Evolutionary conservation across 2,888 invertebrate species (phyloP).

Genomic region (Malthinus flaveolus): DNA sequence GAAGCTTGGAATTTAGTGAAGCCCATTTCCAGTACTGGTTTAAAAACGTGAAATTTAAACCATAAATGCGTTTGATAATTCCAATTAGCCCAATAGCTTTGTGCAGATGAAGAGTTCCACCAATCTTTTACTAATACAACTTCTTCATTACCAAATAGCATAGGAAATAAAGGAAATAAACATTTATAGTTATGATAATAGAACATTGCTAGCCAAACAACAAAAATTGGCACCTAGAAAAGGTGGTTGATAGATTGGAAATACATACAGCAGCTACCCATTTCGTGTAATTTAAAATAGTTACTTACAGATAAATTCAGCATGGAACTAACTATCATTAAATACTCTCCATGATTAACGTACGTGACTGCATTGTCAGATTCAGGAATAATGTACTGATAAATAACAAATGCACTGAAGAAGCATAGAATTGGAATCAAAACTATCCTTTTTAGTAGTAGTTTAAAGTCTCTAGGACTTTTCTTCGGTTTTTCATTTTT

Average conservation of each 20-base stretch:
- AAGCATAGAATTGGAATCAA: background rate
- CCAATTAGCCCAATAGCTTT: background rate
- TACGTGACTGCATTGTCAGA: background rate
- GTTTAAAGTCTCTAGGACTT: background rate
- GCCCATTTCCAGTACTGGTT: background rate
- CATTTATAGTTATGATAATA: background rate
- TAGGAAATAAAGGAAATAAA: background rate
- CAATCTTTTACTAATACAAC: background rate
- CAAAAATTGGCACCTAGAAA: background rate
- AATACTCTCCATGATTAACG: background rate
- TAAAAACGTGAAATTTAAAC: background rate
- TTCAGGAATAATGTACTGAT: slow-evolving; percentile 11
- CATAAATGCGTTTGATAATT: background rate
- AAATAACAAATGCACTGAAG: background rate
- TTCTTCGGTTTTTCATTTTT: background rate
- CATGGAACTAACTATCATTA: background rate
- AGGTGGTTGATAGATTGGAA: no score
- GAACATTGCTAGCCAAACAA: background rate
- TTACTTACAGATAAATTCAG: slow-evolving; percentile 5
- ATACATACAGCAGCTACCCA: background rate
- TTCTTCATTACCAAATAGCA: background rate
- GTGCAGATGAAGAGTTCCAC: slow-evolving; percentile 3
- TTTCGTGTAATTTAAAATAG: background rate
- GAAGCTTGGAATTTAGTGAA: background rate
- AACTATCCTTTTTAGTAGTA: background rate